Evolutionary conservation across 2,797 vertebrate species (phyloP), one percentile per base, ranked within the genome.

Genomic region (Chromis chromis): DNA sequence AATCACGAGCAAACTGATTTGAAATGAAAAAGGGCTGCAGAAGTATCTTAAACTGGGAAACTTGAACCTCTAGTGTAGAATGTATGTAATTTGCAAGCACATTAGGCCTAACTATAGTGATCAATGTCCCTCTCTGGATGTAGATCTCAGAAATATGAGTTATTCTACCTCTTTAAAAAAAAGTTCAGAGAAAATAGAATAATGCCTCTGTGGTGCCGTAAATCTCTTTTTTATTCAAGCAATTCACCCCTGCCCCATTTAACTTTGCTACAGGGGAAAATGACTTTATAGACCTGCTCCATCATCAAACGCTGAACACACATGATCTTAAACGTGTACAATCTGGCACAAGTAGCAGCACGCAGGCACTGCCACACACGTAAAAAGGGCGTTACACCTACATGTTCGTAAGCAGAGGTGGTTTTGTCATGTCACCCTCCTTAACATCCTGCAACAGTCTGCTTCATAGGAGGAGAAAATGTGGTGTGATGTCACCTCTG

Each of bases 401-500:
- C 61, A 63, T 9, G 40, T 84, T 84, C 25, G 46, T 81, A 71
- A 78, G 86, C 65, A 75, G 83, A 86, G 83, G 79, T 79, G 79
- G 85, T 86, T 90, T 86, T 83, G 89, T 90, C 84, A 65, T 85
- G 88, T 91, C 88, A 85, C 76, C 80, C 86, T 90, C 68, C 70
- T 79, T 76, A 64, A 89, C 82, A 88, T 88, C 78, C 69, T 71
- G 70, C 86, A 74, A 50, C 58, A 85, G 77, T 66, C 64, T 44
- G 76, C 75, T 76, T 87, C 70, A 76, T 65, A 84, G 78, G 68
- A 84, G 88, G 88, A 84, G 79, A 91, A 91, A 93, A 91, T 87
- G 66, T 82, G 91, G 77, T 75, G 88, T 95, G 94, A 96, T 96
- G 92, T 95, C 96, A 95, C 91, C 90, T 91, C 94, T 96, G 95